A percentile compares a stretch with the other conserved stretches of the same genome.
phyloP scores from a whole-genome alignment of 2,797 vertebrate genomes.

The Ceyx erithaca region DNA sequence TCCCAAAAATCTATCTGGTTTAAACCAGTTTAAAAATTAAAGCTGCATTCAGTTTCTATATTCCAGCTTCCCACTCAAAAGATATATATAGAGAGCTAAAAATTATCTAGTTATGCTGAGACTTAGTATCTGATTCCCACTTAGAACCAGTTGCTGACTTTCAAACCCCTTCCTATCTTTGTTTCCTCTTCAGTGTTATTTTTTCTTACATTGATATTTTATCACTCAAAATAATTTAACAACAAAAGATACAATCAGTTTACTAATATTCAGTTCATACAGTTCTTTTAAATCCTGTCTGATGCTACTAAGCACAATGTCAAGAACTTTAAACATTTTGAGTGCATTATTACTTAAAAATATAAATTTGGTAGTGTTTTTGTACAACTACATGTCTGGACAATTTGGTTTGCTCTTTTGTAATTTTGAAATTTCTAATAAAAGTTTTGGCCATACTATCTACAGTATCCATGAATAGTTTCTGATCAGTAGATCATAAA shows the following conservation, averaged over 20 bases:
- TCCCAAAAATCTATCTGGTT: conserved; percentile 8
- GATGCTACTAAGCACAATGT: background rate
- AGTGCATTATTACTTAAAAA: background rate
- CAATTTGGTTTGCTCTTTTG: background rate
- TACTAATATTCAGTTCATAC: background rate
- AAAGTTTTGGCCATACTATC: background rate
- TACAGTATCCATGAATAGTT: background rate
- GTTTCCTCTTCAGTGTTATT: conserved; percentile 28
- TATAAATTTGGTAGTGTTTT: too few species aligned
- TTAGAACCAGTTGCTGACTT: conserved; percentile 53
- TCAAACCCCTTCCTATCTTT: conserved; percentile 25
- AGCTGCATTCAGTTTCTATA: conserved; percentile 57
- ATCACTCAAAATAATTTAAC: background rate
- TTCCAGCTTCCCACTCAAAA: conserved; percentile 71
- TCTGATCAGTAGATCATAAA: background rate
- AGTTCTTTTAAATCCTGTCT: background rate
- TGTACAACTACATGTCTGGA: background rate
- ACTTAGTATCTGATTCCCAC: conserved; percentile 61
- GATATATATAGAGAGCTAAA: conserved; percentile 74
- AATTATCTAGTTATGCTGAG: conserved; percentile 59
- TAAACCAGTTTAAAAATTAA: conserved; percentile 43
- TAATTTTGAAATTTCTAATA: background rate
- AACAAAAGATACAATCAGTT: background rate
- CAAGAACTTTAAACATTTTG: background rate
- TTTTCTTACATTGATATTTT: conserved; percentile 11